Evolutionary conservation across 1,140 invertebrate species (phyloP).

Genomic region (Melipona quadrifasciata): DNA sequence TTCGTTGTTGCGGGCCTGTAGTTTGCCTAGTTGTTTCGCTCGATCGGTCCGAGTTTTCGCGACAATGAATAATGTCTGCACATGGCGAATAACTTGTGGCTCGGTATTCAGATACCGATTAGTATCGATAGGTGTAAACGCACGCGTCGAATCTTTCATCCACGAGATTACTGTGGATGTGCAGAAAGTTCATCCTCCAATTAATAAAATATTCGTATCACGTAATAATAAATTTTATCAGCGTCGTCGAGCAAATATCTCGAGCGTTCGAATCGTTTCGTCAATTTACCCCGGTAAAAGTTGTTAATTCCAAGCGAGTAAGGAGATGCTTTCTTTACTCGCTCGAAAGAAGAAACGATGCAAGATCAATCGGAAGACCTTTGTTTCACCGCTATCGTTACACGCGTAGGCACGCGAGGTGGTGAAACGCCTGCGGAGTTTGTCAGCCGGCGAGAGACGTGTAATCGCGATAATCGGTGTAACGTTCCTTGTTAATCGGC

Average conservation of each 20-base stretch:
- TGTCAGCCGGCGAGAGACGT: conserved; percentile 7
- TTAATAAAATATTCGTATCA: too few relatives aligned
- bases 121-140: background rate
- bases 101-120: background rate
- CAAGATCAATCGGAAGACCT: background rate
- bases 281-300: background rate
- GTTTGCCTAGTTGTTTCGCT: background rate
- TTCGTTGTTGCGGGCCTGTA: background rate
- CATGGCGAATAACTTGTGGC: background rate
- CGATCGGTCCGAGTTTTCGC: background rate
- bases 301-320: background rate
- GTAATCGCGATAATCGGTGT: conserved; percentile 52
- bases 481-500: conserved; percentile 50
- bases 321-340: background rate
- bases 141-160: background rate
- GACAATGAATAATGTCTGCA: background rate
- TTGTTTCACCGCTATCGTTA: background rate
- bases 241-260: too few relatives aligned
- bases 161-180: too few relatives aligned
- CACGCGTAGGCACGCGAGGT: background rate
- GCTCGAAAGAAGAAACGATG: background rate
- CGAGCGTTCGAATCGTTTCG: too few relatives aligned
- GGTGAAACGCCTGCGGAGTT: background rate
- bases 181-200: too few relatives aligned
- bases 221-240: too few relatives aligned